Percentiles rank a stretch among this genome's conserved stretches.
Conservation (phyloP, 2,888 invertebrate genomes). For the Piscicola geometra region DNA sequence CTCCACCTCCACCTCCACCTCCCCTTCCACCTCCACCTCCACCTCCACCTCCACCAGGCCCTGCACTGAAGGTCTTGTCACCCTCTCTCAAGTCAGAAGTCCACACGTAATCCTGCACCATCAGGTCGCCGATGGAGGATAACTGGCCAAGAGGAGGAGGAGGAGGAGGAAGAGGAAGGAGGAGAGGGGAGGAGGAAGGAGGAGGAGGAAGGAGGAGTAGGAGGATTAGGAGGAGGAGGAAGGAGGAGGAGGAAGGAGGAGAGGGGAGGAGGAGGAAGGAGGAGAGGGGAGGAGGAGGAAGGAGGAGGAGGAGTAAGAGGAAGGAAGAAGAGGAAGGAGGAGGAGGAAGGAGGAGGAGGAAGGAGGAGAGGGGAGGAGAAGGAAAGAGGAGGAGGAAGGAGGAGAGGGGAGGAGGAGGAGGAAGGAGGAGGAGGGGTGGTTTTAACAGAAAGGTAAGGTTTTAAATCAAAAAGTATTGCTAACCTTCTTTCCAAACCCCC, state of each 20-base stretch:
- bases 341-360: no score
- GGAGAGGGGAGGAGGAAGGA: no score
- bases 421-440: background rate
- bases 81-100: background rate
- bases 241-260: background rate
- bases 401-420: background rate
- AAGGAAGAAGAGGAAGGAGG: no score
- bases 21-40: background rate
- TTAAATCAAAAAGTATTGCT: no score
- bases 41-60: conserved; percentile 3
- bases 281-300: no score
- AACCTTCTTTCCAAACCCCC: no score
- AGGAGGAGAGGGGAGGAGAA: no score
- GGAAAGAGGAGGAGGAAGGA: background rate
- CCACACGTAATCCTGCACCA: background rate
- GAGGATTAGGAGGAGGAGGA: background rate
- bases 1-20: background rate
- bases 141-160: background rate
- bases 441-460: no score
- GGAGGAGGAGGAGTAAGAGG: no score
- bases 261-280: no score
- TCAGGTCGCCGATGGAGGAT: background rate
- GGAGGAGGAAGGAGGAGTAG: background rate
- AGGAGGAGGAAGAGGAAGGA: background rate
- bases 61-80: background rate